Evolutionary conservation across 2,113 vertebrate species (phyloP).

Genomic region (Scomber colias): DNA sequence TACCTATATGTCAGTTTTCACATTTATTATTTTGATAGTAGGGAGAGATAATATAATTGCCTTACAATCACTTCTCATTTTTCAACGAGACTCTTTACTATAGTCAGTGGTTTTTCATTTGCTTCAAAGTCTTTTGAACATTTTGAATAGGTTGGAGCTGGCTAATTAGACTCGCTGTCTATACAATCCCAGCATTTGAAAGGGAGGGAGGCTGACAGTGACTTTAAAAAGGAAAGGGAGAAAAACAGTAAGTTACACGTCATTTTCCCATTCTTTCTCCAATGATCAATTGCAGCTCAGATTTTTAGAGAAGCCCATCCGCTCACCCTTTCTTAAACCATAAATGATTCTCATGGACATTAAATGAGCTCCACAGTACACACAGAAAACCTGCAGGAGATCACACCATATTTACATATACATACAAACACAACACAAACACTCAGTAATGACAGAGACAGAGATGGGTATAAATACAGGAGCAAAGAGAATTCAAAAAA

Average conservation of each 20-base stretch:
- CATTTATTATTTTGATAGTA: background rate
- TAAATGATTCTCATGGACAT: constrained; percentile 37
- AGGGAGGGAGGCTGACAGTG: constrained; percentile 7
- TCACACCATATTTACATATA: background rate
- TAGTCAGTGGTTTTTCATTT: constrained; percentile 11
- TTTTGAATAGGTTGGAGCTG: constrained; percentile 31
- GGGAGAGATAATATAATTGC: constrained; percentile 8
- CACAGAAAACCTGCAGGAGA: constrained; percentile 20
- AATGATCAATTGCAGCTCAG: constrained; percentile 54
- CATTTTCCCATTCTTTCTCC: constrained; percentile 1
- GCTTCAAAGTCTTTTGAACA: constrained; percentile 56
- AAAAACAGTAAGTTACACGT: constrained; percentile 50
- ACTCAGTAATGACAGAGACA: constrained; percentile 15
- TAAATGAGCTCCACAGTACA: constrained; percentile 42
- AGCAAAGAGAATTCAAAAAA: constrained; percentile 51
- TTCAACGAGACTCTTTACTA: constrained; percentile 16
- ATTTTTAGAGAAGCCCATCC: constrained; percentile 36
- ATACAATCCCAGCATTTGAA: constrained; percentile 28
- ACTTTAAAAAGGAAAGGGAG: constrained; percentile 40
- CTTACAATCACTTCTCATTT: constrained; percentile 27
- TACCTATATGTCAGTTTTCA: constrained; percentile 1
- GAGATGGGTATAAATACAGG: constrained; percentile 18
- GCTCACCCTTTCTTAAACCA: constrained; percentile 8
- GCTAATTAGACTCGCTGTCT: constrained; percentile 56
- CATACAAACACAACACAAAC: background rate